These are phyloP conservation scores for Melinaea menophilus DNA, from an alignment of 2,888 invertebrate species.

Conservation along the genomic window DNA sequence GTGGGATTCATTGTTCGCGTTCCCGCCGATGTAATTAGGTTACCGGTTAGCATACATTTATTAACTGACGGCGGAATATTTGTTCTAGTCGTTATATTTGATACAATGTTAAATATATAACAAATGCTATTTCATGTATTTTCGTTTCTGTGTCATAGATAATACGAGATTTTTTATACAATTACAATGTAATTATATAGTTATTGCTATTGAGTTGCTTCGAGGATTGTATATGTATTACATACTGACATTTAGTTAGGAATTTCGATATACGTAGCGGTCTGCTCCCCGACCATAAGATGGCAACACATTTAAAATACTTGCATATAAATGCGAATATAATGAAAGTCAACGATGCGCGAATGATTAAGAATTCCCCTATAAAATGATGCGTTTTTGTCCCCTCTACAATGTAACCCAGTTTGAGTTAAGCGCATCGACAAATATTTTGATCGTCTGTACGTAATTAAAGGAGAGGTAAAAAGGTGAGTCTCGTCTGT, in stretches of 20 bases:
- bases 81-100: neutral
- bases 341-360: constrained; percentile 4
- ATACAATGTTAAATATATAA: neutral
- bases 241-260: no score
- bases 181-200: no score
- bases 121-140: neutral
- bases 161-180: neutral
- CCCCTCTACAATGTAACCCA: neutral
- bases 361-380: constrained; percentile 7
- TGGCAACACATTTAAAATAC: constrained; percentile 5
- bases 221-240: no score
- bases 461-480: neutral
- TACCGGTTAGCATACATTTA: constrained; percentile 2
- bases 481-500: neutral
- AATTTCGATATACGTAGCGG: no score
- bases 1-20: constrained; percentile 32
- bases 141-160: neutral
- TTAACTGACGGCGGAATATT: neutral
- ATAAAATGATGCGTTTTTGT: constrained; percentile 5
- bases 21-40: constrained; percentile 9
- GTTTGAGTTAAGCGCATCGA: neutral
- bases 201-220: no score
- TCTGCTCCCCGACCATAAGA: neutral
- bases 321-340: constrained; percentile 9
- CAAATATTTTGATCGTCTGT: neutral